Conservation (phyloP, 2,113 vertebrate genomes). For the Sorex fumeus region DNA sequence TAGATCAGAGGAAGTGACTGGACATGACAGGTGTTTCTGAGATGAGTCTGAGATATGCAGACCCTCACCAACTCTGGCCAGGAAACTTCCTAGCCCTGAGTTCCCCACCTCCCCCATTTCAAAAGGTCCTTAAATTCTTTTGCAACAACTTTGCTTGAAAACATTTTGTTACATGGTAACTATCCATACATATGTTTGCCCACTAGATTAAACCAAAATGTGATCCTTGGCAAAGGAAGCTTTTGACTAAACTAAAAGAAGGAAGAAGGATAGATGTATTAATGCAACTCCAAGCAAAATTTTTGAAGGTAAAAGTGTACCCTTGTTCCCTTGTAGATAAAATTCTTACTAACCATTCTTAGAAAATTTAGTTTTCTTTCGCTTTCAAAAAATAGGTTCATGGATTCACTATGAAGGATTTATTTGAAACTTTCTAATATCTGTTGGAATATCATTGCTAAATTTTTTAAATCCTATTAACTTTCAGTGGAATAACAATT, state of each 20-base stretch:
- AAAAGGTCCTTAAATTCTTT: slow-evolving; percentile 18
- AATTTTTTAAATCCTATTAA: slow-evolving; percentile 39
- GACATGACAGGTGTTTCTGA: too few species aligned
- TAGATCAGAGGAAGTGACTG: too few species aligned
- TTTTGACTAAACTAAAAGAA: slow-evolving; percentile 88
- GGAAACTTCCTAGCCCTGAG: neutral
- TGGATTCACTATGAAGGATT: slow-evolving; percentile 12
- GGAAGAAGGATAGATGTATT: slow-evolving; percentile 85
- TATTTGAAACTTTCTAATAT: slow-evolving; percentile 42
- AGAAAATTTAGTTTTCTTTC: slow-evolving; percentile 40
- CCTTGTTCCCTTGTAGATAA: neutral
- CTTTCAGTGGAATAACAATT: slow-evolving; percentile 25
- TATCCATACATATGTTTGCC: slow-evolving; percentile 44
- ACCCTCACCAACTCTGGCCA: neutral
- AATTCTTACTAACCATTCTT: slow-evolving; percentile 41
- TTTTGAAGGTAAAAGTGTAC: slow-evolving; percentile 87
- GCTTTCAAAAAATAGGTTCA: neutral
- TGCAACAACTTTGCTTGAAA: slow-evolving; percentile 45
- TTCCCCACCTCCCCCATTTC: neutral
- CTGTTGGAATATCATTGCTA: too few species aligned
- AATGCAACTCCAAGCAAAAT: slow-evolving; percentile 86
- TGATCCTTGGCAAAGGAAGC: slow-evolving; percentile 91
- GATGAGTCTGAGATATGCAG: neutral
- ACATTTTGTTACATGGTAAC: slow-evolving; percentile 26
- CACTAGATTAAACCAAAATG: slow-evolving; percentile 88